A percentile compares a stretch with the other conserved stretches of the same genome.
These are phyloP conservation scores for Lanius collurio DNA, from an alignment of 2,113 vertebrate species.

Conservation along the genomic window DNA sequence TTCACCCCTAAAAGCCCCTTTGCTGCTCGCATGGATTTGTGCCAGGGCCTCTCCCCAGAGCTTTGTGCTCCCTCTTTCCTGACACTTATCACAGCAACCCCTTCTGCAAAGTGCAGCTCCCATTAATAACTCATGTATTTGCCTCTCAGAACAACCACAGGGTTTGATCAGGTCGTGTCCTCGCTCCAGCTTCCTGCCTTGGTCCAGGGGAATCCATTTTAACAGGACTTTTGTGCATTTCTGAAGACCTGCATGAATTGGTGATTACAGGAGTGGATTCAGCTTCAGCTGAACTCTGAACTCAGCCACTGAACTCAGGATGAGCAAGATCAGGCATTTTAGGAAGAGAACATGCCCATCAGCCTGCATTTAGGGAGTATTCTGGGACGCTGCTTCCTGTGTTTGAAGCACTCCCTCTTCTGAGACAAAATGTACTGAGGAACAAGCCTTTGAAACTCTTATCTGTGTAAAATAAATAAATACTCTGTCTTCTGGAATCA, in stretches of 20 bases:
- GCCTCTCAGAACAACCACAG: not conserved
- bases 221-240: not conserved
- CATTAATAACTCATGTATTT: not conserved
- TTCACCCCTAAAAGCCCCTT: not conserved
- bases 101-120: not conserved
- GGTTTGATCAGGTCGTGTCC: not conserved
- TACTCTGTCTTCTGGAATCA: not conserved
- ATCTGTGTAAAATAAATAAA: not conserved
- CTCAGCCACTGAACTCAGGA: not conserved
- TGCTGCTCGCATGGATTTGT: not conserved
- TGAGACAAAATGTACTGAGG: constrained; percentile 13
- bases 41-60: not conserved
- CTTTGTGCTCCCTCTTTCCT: not conserved
- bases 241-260: not conserved
- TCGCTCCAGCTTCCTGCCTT: not conserved
- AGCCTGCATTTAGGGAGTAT: not conserved
- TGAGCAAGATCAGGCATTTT: not conserved
- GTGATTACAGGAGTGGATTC: not conserved
- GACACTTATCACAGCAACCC: not conserved
- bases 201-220: not conserved
- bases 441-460: not conserved
- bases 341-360: not conserved
- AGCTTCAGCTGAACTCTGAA: not conserved
- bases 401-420: not conserved
- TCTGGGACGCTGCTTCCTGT: not conserved